A percentile compares a stretch with the other conserved stretches of the same genome.
These are phyloP conservation scores for Noctilio leporinus DNA, from an alignment of 2,113 vertebrate species.

Conservation along the genomic window DNA sequence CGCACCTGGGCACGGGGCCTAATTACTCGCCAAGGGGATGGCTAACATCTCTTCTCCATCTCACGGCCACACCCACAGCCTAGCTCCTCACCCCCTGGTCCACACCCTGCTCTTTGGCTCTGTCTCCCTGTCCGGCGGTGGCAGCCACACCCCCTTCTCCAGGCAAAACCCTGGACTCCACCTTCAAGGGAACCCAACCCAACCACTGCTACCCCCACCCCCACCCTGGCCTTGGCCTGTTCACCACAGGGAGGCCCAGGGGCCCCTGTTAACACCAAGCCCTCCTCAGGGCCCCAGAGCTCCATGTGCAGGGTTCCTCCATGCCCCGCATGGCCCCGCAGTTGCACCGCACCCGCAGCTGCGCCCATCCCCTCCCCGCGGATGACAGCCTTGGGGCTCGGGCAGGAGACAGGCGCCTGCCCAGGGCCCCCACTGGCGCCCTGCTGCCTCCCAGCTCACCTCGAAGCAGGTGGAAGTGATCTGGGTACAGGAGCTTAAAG, in stretches of 20 bases:
- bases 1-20: rapidly evolving
- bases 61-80: background rate
- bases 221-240: background rate
- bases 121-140: background rate
- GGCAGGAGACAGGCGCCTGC: rapidly evolving
- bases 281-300: background rate
- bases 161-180: background rate
- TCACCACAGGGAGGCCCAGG: background rate
- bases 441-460: slow-evolving; percentile 74
- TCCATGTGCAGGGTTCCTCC: rapidly evolving
- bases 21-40: rapidly evolving
- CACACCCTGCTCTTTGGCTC: background rate
- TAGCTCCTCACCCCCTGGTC: background rate
- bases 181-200: background rate
- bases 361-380: too few species aligned
- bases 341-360: too few species aligned
- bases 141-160: background rate
- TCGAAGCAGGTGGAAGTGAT: slow-evolving; percentile 90
- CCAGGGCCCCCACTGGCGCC: rapidly evolving
- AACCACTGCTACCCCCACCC: background rate
- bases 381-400: background rate
- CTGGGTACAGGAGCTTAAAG: slow-evolving; percentile 93
- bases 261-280: background rate
- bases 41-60: background rate
- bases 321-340: too few species aligned